Percentiles rank a stretch among this genome's conserved stretches.
Evolutionary conservation across 2,797 vertebrate genomes (phyloP).

Genomic region (Sebastes iracundus): DNA sequence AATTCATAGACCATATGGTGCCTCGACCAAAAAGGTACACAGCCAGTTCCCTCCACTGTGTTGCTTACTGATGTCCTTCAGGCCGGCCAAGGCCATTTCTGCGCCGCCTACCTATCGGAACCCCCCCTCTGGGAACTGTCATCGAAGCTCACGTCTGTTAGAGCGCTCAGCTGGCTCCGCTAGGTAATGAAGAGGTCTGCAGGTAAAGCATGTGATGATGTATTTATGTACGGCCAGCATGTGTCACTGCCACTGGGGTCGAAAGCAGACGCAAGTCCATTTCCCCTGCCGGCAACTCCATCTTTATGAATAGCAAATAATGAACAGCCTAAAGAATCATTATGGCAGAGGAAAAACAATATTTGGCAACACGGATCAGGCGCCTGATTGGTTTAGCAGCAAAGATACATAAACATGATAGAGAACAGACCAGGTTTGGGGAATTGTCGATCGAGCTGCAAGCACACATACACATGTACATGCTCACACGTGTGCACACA

Average conservation of each 20-base stretch:
- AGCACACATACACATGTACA: conserved; percentile 8
- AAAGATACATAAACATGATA: conserved; percentile 67
- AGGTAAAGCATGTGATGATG: conserved; percentile 74
- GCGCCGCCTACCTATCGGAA: conserved; percentile 62
- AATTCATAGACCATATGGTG: conserved; percentile 79
- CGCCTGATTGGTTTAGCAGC: conserved; percentile 78
- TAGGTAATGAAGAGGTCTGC: conserved; percentile 62
- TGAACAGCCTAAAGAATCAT: conserved; percentile 75
- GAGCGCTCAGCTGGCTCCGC: conserved; percentile 58
- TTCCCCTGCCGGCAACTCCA: conserved; percentile 59
- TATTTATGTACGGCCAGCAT: conserved; percentile 70
- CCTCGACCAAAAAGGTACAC: conserved; percentile 53
- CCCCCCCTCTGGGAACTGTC: conserved; percentile 68
- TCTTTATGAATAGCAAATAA: conserved; percentile 77
- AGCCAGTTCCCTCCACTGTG: conserved; percentile 31
- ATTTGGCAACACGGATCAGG: conserved; percentile 62
- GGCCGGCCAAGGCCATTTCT: conserved; percentile 70
- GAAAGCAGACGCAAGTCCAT: conserved; percentile 44
- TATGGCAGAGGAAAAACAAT: conserved; percentile 68
- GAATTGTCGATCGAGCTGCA: conserved; percentile 47
- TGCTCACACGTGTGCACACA: conserved; percentile 2
- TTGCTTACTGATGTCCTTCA: conserved; percentile 58
- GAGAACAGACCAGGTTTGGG: conserved; percentile 62
- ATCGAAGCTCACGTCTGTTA: conserved; percentile 72
- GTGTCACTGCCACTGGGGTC: conserved; percentile 57